Evolutionary conservation across 2,888 invertebrate species (phyloP).

Genomic region (Xestia xanthographa): DNA sequence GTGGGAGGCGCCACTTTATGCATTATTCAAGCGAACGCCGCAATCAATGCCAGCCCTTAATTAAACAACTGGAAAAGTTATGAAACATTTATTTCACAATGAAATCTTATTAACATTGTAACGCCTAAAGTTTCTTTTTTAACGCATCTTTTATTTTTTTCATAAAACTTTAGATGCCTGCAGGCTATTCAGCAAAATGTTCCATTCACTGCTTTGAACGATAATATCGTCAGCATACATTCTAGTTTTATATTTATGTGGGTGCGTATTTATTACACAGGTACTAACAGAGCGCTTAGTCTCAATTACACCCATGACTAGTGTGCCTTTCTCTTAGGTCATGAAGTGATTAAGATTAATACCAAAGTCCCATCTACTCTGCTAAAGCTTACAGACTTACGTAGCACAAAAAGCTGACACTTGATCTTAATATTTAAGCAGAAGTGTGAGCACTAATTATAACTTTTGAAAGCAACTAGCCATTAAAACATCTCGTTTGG

Average conservation of each 20-base stretch:
- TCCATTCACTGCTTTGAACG: background rate
- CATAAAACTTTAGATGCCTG: background rate
- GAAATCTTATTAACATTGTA: slow-evolving; percentile 52
- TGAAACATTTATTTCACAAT: slow-evolving; percentile 54
- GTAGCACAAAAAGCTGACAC: slow-evolving; percentile 6
- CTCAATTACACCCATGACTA: background rate
- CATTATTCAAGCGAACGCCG: slow-evolving; percentile 71
- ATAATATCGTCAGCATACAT: background rate
- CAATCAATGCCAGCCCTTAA: slow-evolving; percentile 70
- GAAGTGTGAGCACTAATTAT: slow-evolving; percentile 29
- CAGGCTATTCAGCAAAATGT: background rate
- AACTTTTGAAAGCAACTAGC: slow-evolving; percentile 46
- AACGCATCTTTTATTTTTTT: background rate
- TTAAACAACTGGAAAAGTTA: slow-evolving; percentile 70
- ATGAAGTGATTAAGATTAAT: slow-evolving; percentile 3
- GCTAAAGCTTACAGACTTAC: background rate
- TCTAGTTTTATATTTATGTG: background rate
- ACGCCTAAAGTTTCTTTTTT: slow-evolving; percentile 29
- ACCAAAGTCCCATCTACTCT: background rate
- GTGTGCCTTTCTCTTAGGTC: background rate
- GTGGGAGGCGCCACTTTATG: slow-evolving; percentile 63
- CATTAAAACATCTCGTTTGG: slow-evolving; percentile 40
- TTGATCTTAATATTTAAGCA: slow-evolving; percentile 31
- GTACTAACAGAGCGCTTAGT: background rate
- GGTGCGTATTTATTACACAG: background rate